Base-by-base conservation (phyloP, 2,113 vertebrate species). In the Anarhynchus alexandrinus region DNA sequence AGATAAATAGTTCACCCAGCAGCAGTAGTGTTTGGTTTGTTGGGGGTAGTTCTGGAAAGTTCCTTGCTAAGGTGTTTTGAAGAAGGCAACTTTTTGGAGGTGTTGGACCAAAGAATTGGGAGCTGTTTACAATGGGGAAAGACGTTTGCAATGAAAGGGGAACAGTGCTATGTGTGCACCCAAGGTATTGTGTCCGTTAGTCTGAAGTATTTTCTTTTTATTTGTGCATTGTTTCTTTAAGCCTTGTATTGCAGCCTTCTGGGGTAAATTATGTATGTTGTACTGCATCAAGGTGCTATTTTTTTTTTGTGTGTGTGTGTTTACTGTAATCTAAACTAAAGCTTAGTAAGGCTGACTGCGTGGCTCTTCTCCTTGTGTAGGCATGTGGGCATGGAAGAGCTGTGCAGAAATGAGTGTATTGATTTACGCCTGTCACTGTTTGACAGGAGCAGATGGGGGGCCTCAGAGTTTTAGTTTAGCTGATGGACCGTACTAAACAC, bases 11-110 rank as follows among this genome's bases (percentile, higher is more conserved):
- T 0, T 82, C 49, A 65, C 5, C 12, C 40, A 30, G 43, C 0
- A 6, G 1, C 0, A 4, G 1, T 0, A 0, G 1, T 2, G 2
- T 0, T 0, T 80, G 8, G 2, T 58, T 11, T 11, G 0, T 3
- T 52, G 1, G 8, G 13, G n/a, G 1, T 0, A 0, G 15, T 19
- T 73, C 0, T 54, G 29, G 2, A 2, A 4, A 3, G 2, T 1
- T 69, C 42, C 0, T 54, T 58, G 5, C 0, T 51, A 8, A 13
- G n/a, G 0, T 0, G 0, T 20, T 89, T 25, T 58, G 17, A 55
- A 65, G 36, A 32, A 54, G 58, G 13, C 1, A 9, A 20, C 3
- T 20, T 51, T 29, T 77, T 67, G 8, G 27, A n/a, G 6, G 1
- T 42, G 1, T 5, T 71, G 5, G 26, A 10, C 9, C 0, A 4